Percentiles rank a stretch among this genome's conserved stretches.
Conservation (phyloP, 2,888 invertebrate species). For the Cerastis rubricosa region DNA sequence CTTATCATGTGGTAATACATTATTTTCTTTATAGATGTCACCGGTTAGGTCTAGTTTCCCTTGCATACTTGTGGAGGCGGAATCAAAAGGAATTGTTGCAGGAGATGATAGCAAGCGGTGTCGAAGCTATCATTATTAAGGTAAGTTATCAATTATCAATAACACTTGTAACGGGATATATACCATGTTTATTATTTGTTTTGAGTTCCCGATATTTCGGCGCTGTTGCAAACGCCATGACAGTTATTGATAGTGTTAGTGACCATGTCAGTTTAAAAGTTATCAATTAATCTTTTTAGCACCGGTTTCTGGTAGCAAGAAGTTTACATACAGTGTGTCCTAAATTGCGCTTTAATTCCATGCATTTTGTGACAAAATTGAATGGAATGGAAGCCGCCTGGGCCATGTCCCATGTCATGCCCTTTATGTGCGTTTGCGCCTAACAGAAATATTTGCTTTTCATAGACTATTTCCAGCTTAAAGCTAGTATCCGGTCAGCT, state of each 20-base stretch:
- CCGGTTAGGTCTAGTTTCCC: constrained; percentile 96
- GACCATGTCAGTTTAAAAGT: too few species aligned
- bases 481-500: neutral
- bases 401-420: too few species aligned
- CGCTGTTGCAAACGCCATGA: too few species aligned
- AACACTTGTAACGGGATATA: too few species aligned
- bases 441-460: neutral
- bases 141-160: constrained; percentile 85
- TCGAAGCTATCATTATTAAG: constrained; percentile 99
- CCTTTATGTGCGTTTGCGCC: too few species aligned
- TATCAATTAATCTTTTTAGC: neutral
- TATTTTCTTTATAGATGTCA: constrained; percentile 92
- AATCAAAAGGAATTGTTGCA: constrained; percentile 98
- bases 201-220: too few species aligned
- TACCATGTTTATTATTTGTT: too few species aligned
- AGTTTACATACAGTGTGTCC: too few species aligned
- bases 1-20: neutral
- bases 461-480: neutral
- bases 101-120: constrained; percentile 98
- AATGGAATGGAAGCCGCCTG: too few species aligned
- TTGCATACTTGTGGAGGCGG: constrained; percentile 99
- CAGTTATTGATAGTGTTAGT: too few species aligned
- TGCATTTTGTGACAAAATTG: too few species aligned
- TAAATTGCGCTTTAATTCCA: too few species aligned
- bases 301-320: neutral